Conservation (phyloP, 2,113 vertebrate genomes). For the Abramis brama region DNA sequence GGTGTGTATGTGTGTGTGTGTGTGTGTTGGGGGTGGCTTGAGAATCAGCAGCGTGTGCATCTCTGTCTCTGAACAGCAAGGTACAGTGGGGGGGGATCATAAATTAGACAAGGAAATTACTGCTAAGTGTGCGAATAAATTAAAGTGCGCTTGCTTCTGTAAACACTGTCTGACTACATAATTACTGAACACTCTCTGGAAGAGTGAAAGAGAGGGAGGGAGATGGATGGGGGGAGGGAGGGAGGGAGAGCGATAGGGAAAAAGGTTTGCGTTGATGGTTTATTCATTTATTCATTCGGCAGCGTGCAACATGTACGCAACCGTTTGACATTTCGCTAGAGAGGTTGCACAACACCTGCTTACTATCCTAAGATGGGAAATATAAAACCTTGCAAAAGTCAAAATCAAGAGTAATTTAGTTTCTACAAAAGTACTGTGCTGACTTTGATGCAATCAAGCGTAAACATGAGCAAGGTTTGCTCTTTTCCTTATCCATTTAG, state of each 20-base stretch:
- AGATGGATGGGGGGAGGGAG: slow-evolving; percentile 35
- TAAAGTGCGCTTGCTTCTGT: slow-evolving; percentile 66
- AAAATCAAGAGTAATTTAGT: slow-evolving; percentile 29
- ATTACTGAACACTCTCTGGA: slow-evolving; percentile 62
- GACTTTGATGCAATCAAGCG: slow-evolving; percentile 19
- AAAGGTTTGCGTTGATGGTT: slow-evolving; percentile 32
- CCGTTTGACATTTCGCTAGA: slow-evolving; percentile 30
- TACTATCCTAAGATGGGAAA: slow-evolving; percentile 12
- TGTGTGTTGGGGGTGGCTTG: slow-evolving; percentile 30
- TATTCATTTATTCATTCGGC: slow-evolving; percentile 29
- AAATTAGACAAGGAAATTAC: slow-evolving; percentile 65
- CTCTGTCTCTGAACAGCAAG: slow-evolving; percentile 42
- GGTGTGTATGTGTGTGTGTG: slow-evolving; percentile 5
- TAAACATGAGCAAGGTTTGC: not conserved
- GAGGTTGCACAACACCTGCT: slow-evolving; percentile 43
- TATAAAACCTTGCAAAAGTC: not conserved
- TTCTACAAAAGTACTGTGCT: not conserved
- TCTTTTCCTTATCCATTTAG: not conserved
- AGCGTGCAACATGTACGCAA: not conserved
- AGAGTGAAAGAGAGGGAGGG: slow-evolving; percentile 25
- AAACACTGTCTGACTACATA: slow-evolving; percentile 66
- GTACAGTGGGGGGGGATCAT: slow-evolving; percentile 53
- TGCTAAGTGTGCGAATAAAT: slow-evolving; percentile 69
- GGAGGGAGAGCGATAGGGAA: slow-evolving; percentile 14
- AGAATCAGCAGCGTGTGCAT: slow-evolving; percentile 49